These are phyloP conservation scores for Theodoxus fluviatilis DNA, from an alignment of 2,888 invertebrate genomes.

Conservation along the genomic window DNA sequence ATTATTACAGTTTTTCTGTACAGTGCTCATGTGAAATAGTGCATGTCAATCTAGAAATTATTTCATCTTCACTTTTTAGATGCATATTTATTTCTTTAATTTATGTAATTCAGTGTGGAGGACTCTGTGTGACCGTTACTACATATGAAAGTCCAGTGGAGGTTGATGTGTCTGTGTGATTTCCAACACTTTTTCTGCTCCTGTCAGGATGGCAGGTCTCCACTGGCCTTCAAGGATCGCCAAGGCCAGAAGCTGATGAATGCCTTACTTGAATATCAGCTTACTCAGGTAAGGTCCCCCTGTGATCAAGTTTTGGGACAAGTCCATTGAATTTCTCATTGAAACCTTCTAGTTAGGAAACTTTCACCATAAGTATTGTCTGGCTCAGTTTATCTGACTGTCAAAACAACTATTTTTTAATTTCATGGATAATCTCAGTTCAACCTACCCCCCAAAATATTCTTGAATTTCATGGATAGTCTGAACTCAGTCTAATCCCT, in stretches of 20 bases:
- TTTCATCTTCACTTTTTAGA: neutral
- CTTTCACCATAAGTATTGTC: too few relatives aligned
- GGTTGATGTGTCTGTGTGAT: neutral
- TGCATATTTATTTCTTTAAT: neutral
- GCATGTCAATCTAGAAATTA: neutral
- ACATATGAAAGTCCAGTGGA: too few relatives aligned
- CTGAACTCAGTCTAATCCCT: too few relatives aligned
- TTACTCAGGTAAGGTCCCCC: slow-evolving; percentile 46
- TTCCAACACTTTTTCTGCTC: neutral
- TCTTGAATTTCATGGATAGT: too few relatives aligned
- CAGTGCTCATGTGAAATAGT: neutral
- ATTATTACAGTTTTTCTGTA: too few relatives aligned
- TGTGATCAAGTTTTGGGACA: neutral
- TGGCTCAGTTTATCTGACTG: too few relatives aligned
- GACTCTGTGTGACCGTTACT: neutral
- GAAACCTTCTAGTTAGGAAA: too few relatives aligned
- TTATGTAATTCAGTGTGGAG: neutral
- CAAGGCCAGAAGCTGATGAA: slow-evolving; percentile 47
- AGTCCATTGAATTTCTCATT: neutral
- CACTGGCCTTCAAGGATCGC: slow-evolving; percentile 55
- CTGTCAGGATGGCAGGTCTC: slow-evolving; percentile 53
- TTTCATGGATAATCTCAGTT: too few relatives aligned
- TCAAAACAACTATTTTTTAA: too few relatives aligned
- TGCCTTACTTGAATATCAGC: slow-evolving; percentile 47
- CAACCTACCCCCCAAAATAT: too few relatives aligned